Conservation (phyloP, 2,888 invertebrate genomes). For the Tribolium freemani region DNA sequence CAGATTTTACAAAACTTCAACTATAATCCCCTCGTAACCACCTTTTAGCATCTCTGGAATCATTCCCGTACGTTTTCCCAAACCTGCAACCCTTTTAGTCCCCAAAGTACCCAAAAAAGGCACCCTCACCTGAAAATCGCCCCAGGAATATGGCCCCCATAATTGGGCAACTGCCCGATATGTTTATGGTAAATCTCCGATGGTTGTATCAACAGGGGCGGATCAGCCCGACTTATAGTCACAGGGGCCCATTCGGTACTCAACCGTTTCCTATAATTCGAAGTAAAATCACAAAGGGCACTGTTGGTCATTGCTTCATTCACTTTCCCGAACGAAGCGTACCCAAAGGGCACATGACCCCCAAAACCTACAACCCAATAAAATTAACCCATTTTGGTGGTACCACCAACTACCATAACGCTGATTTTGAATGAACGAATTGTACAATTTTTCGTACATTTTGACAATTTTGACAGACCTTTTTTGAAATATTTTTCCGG, state of each 20-base stretch:
- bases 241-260: constrained; percentile 84
- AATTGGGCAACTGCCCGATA: constrained; percentile 82
- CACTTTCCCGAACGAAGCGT: constrained; percentile 75
- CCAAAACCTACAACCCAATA: constrained; percentile 70
- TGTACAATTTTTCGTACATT: constrained; percentile 62
- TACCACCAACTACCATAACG: constrained; percentile 51
- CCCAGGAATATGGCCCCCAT: constrained; percentile 85
- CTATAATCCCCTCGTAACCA: constrained; percentile 79
- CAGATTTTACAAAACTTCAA: constrained; percentile 1
- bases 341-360: constrained; percentile 78
- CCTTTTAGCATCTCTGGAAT: constrained; percentile 80
- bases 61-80: constrained; percentile 83
- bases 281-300: constrained; percentile 81
- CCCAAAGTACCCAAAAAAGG: not conserved
- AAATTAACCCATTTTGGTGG: not conserved
- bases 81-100: constrained; percentile 68
- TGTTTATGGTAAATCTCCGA: constrained; percentile 81
- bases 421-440: constrained; percentile 63
- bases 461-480: constrained; percentile 66
- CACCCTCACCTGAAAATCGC: constrained; percentile 74
- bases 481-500: constrained; percentile 76
- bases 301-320: constrained; percentile 78
- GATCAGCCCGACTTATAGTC: constrained; percentile 70
- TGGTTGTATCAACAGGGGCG: constrained; percentile 69
- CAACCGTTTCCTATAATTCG: constrained; percentile 79